Percentiles rank a stretch among this genome's conserved stretches.
Conservation (phyloP, 2,888 invertebrate genomes). For the Lasioglossum morio region DNA sequence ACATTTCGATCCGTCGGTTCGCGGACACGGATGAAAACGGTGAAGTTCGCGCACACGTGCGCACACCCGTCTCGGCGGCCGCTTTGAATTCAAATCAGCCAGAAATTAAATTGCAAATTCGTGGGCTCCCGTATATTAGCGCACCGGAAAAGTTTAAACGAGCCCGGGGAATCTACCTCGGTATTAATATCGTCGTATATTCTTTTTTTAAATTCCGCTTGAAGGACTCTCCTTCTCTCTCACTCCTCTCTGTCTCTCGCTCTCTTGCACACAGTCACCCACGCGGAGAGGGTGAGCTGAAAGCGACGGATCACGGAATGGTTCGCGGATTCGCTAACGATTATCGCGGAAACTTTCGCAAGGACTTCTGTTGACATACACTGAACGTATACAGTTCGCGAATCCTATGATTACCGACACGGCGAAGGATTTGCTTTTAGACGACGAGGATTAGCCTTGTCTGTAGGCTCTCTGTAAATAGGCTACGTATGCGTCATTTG, state of each 20-base stretch:
- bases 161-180: neutral
- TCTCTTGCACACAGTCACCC: too few species aligned
- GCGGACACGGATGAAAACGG: neutral
- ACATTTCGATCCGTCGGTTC: neutral
- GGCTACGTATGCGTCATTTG: neutral
- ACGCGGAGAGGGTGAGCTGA: neutral
- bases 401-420: neutral
- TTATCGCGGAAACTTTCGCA: neutral
- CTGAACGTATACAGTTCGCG: neutral
- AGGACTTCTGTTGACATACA: neutral
- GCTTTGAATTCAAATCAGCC: conserved; percentile 40
- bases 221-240: neutral
- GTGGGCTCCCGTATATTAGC: conserved; percentile 1
- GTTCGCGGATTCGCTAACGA: neutral
- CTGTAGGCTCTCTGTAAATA: neutral
- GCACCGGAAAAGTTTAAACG: conserved; percentile 23
- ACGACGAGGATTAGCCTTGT: neutral
- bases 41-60: neutral
- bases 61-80: neutral
- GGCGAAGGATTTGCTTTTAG: neutral
- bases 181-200: conserved; percentile 17
- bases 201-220: neutral
- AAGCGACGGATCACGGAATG: neutral
- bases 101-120: conserved; percentile 52
- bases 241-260: too few species aligned